Evolutionary conservation across 2,888 invertebrate species (phyloP), one percentile per base, ranked within the genome.

Genomic region (Galerucella nymphaeae): DNA sequence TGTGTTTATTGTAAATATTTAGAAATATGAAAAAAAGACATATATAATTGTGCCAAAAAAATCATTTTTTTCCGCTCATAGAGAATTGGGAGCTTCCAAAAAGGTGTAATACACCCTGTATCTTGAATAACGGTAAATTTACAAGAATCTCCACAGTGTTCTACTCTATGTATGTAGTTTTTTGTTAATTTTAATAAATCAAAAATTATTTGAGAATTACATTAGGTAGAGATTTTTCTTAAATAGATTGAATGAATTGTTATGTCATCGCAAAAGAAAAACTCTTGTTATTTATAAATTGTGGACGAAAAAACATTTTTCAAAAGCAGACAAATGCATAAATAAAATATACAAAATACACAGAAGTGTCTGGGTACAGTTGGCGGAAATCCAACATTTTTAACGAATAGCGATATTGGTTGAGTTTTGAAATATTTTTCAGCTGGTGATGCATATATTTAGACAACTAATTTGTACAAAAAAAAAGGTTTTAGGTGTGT

Each of bases 301-400:
- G 10, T 11, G 41, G 41, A 10, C 5, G 5, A 11, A 18, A 18
- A 53, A 16, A 42, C 18, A 42, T 62, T 62, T 62, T 62, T 11
- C 18, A 62, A 62, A 42, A 9, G n/a, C 18, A 42, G 11, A 62
- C 41, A 42, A 62, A 42, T 62, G 61, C 61, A 62, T 20, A 62
- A 62, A 62, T 62, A 62, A 62, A 62, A 42, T 41, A 18, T 62
- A 62, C 59, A 10, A 62, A 16, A 42, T 62, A 42, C n/a, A 16
- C 42, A 18, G 42, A 18, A 13, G 38, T 41, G 61, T 61, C 61
- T 41, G 41, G 61, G 42, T 18, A 18, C 30, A 18, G 41, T 62
- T 62, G 61, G 61, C 61, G 41, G 6, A 62, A 16, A n/a, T 62
- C 61, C 61, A 62, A 62, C 18, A 42, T 16, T 23, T 62, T 16